These are phyloP conservation scores for Xestia rhomboidea DNA, from an alignment of 2,888 invertebrate species.

Conservation along the genomic window DNA sequence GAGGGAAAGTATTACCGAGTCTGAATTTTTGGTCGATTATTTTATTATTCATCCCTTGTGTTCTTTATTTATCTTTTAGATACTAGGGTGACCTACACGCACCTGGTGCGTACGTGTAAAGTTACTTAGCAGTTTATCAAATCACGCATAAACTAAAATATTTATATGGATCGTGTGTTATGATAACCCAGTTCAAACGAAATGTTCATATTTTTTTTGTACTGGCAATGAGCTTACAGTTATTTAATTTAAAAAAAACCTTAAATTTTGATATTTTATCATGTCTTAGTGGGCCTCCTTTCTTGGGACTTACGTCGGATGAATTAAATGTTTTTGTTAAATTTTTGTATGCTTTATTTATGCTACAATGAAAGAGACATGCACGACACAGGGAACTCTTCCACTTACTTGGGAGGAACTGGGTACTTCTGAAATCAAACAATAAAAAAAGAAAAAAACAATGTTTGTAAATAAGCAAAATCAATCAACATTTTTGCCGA, in stretches of 20 bases:
- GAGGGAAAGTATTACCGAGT: conserved; percentile 8
- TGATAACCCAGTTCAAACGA: not conserved
- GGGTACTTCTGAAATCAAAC: too few species aligned
- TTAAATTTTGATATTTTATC: not conserved
- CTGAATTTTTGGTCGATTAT: conserved; percentile 1
- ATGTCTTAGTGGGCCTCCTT: not conserved
- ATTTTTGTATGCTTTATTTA: not conserved
- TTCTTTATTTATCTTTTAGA: conserved; percentile 15
- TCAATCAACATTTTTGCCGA: not conserved
- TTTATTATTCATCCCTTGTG: conserved; percentile 20
- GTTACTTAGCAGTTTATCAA: not conserved
- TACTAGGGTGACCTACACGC: conserved; percentile 1
- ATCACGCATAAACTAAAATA: not conserved
- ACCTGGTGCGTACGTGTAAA: not conserved
- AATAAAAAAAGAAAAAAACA: too few species aligned
- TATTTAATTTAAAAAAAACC: not conserved
- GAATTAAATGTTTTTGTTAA: not conserved
- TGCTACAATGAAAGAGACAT: not conserved
- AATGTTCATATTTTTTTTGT: not conserved
- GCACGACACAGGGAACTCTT: not conserved
- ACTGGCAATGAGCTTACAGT: not conserved
- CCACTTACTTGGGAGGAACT: too few species aligned
- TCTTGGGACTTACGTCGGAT: not conserved
- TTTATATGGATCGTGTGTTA: not conserved
- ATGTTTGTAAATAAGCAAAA: not conserved